phyloP scores from a whole-genome alignment of 2,888 invertebrate species.

The Neocrepidodera transversa region DNA sequence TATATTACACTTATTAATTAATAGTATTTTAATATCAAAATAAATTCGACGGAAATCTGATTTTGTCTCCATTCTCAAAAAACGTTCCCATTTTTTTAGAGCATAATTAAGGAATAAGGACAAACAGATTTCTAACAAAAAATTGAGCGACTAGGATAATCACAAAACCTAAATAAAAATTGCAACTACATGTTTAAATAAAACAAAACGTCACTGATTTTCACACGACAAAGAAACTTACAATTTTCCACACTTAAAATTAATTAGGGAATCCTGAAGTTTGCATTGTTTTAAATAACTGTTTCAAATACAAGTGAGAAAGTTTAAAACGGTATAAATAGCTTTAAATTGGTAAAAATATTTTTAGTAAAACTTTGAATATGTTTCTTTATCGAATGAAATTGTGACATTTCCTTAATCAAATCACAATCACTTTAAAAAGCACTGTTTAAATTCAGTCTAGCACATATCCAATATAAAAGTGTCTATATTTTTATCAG shows the following conservation, averaged over 20 bases:
- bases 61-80: conserved; percentile 29
- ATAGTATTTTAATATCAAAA: conserved; percentile 46
- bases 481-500: conserved; percentile 17
- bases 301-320: no score
- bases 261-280: no score
- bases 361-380: no score
- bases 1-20: conserved; percentile 44
- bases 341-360: no score
- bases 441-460: conserved; percentile 38
- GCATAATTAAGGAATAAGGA: conserved; percentile 33
- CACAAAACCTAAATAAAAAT: conserved; percentile 56
- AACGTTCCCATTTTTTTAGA: conserved; percentile 36
- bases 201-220: background rate
- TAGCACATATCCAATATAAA: conserved; percentile 31
- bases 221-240: conserved; percentile 2
- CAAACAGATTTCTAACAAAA: conserved; percentile 39
- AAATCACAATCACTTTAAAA: conserved; percentile 31
- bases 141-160: conserved; percentile 59
- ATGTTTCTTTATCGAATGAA: conserved; percentile 6
- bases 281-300: no score
- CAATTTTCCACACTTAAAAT: no score
- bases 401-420: conserved; percentile 22
- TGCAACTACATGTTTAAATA: conserved; percentile 44
- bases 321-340: no score
- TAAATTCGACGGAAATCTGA: conserved; percentile 38